Evolutionary conservation across 2,113 vertebrate genomes (phyloP), one percentile per base, ranked within the genome.

Genomic region (Poecilia latipinna): DNA sequence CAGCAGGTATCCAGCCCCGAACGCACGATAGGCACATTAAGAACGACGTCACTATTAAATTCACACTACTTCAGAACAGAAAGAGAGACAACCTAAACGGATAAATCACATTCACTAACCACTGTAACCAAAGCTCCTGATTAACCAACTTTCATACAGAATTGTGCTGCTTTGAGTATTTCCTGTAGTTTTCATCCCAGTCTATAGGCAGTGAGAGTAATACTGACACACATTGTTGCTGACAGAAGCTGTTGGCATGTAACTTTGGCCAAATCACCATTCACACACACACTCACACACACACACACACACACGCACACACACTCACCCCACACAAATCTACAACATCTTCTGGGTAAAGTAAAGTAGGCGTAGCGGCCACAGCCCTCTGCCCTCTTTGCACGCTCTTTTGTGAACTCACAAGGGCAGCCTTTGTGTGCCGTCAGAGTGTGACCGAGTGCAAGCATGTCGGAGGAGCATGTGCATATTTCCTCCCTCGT

Each of bases 361-460:
- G 60, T 70, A 54, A 31, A 69, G 61, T 33, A 19, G 29, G 79
- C 24, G 48, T 35, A 74, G 71, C 24, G 69, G 51, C 62, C n/a
- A 44, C 63, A 72, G 70, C 44, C 57, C 77, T 65, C 77, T 69
- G 73, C 76, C 72, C 78, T 74, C 68, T 64, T 72, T 66, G 76
- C 76, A 71, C 57, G 63, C 70, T 67, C 76, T 74, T 83, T 86
- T 86, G 82, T 62, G 77, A 80, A 74, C 70, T 70, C 82, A 92
- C 89, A 92, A 89, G 66, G 61, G 67, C 74, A 32, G 77, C 71
- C 75, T 77, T 86, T 82, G 82, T 92, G 78, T 72, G 42, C 33
- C 51, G 69, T 24, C 65, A 13, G 31, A 72, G 26, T 81, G 82
- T 66, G 60, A 81, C 74, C 10, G 24, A 82, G 86, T 77, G n/a